Percentiles rank a stretch among this genome's conserved stretches.
These are phyloP conservation scores for Hippotragus niger DNA, from an alignment of 2,113 vertebrate species.

Conservation along the genomic window DNA sequence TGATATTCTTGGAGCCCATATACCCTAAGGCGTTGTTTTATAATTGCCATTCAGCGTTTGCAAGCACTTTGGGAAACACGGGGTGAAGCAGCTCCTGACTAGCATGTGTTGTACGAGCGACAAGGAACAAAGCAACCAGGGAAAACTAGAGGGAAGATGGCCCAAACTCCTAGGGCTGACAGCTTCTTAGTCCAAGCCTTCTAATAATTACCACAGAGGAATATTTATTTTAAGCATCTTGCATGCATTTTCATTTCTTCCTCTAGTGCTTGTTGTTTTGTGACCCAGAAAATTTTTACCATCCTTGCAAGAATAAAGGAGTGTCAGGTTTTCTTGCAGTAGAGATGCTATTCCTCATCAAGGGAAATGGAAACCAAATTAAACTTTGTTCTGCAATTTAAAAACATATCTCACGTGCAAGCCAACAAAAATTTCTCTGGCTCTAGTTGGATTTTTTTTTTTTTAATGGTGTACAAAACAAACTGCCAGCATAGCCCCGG, in stretches of 20 bases:
- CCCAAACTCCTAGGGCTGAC: background rate
- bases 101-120: background rate
- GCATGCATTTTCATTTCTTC: slow-evolving; percentile 58
- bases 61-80: background rate
- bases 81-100: background rate
- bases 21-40: slow-evolving; percentile 31
- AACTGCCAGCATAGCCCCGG: background rate
- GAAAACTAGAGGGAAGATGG: background rate
- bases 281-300: slow-evolving; percentile 72
- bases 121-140: background rate
- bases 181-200: background rate
- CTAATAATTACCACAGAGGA: slow-evolving; percentile 51
- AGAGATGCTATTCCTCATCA: slow-evolving; percentile 48
- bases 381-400: slow-evolving; percentile 63
- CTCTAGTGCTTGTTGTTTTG: slow-evolving; percentile 54
- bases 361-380: slow-evolving; percentile 63
- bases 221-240: slow-evolving; percentile 50
- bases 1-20: background rate
- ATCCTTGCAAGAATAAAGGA: slow-evolving; percentile 68
- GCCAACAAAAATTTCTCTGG: slow-evolving; percentile 49
- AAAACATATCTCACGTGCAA: slow-evolving; percentile 59
- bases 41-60: slow-evolving; percentile 46
- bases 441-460: slow-evolving; percentile 1
- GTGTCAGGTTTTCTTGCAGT: slow-evolving; percentile 65
- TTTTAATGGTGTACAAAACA: background rate